Evolutionary conservation across 1,140 invertebrate species (phyloP).

Genomic region (Mya arenaria): DNA sequence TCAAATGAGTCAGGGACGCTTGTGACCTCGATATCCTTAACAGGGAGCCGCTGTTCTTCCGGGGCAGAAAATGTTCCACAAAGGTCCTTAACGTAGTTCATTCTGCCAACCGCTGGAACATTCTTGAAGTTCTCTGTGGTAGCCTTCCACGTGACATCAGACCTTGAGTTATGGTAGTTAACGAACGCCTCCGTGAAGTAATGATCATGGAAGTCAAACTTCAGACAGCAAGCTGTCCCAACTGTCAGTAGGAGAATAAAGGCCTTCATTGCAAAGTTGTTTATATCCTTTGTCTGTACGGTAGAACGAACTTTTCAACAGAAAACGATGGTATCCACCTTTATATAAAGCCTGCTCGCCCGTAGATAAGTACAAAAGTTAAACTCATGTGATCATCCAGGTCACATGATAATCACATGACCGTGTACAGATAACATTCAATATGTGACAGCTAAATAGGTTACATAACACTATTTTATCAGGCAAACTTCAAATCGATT

Average conservation of each 20-base stretch:
- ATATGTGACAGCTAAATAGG: too few relatives aligned
- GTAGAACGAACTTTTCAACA: too few relatives aligned
- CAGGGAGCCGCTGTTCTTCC: slow-evolving; percentile 47
- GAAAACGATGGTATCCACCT: too few relatives aligned
- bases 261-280: slow-evolving; percentile 57
- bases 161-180: slow-evolving; percentile 54
- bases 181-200: slow-evolving; percentile 52
- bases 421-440: too few relatives aligned
- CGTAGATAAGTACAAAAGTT: too few relatives aligned
- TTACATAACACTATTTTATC: too few relatives aligned
- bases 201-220: slow-evolving; percentile 44
- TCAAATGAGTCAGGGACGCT: slow-evolving; percentile 70
- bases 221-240: slow-evolving; percentile 34
- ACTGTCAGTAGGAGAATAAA: slow-evolving; percentile 50
- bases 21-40: slow-evolving; percentile 72
- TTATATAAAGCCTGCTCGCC: too few relatives aligned
- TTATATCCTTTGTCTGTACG: too few relatives aligned
- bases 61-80: slow-evolving; percentile 56
- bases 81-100: slow-evolving; percentile 59
- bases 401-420: too few relatives aligned
- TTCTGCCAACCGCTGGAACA: slow-evolving; percentile 43
- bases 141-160: slow-evolving; percentile 48
- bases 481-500: too few relatives aligned
- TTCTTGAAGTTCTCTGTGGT: slow-evolving; percentile 42
- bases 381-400: too few relatives aligned